Evolutionary conservation across 2,888 invertebrate genomes (phyloP).

Genomic region (Leucoma salicis): DNA sequence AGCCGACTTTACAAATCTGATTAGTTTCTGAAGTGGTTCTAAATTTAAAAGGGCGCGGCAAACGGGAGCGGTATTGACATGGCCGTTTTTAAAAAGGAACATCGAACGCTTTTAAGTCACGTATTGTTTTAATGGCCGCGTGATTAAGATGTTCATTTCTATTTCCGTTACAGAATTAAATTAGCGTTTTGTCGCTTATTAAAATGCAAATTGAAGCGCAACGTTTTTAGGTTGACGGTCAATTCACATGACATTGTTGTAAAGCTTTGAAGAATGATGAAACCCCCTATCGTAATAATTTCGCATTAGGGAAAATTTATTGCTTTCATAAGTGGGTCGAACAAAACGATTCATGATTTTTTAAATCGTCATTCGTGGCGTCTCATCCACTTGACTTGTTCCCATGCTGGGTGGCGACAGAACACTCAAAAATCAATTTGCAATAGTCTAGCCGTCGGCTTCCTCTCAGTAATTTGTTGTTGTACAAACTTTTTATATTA

Average conservation of each 20-base stretch:
- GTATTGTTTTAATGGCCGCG: constrained; percentile 61
- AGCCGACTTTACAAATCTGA: constrained; percentile 77
- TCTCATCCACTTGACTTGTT: constrained; percentile 55
- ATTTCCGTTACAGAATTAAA: constrained; percentile 34
- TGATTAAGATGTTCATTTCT: constrained; percentile 62
- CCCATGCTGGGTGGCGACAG: constrained; percentile 80
- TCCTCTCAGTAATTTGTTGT: constrained; percentile 50
- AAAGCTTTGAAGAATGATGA: constrained; percentile 26
- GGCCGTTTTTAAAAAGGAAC: constrained; percentile 45
- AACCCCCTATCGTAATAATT: constrained; percentile 32
- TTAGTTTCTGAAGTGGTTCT: constrained; percentile 77
- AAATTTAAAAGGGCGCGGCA: constrained; percentile 72
- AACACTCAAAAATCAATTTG: constrained; percentile 75
- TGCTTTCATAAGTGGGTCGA: constrained; percentile 50
- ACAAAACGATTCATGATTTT: constrained; percentile 39
- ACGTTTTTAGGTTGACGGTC: constrained; percentile 12
- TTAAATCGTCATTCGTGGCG: constrained; percentile 49
- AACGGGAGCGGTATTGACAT: constrained; percentile 62
- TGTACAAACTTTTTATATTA: constrained; percentile 37
- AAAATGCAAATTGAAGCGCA: constrained; percentile 17
- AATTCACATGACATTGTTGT: constrained; percentile 20
- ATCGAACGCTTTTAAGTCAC: constrained; percentile 64
- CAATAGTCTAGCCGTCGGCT: constrained; percentile 71
- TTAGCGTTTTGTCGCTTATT: constrained; percentile 20
- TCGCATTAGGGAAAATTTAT: constrained; percentile 63